Evolutionary conservation across 2,797 vertebrate species (phyloP), one percentile per base, ranked within the genome.

Genomic region (Capromys pilorides): DNA sequence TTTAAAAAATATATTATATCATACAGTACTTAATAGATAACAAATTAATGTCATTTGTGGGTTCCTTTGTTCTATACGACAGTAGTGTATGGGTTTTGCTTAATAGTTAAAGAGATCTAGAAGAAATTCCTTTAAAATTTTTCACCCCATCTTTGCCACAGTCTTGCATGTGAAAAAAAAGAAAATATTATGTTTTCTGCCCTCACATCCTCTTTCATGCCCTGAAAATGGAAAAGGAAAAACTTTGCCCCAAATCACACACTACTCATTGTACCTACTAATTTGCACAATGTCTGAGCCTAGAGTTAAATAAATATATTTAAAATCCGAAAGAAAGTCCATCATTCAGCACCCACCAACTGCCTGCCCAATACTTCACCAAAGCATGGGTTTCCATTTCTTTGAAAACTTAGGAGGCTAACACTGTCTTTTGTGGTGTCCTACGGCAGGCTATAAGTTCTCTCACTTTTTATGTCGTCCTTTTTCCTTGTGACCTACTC

Each of bases 251-350:
- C 57, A 96, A 92, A 96, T 96, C 77, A 92, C 69, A 92, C 12
- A 51, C 71, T 75, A 67, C 31, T 90, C 49, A 5, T 64, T 78
- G 22, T 1, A 88, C 73, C 93, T 92, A 90, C 73, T 86, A 95
- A 96, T 96, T 94, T 95, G n/a, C 83, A 54, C 33, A 93, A 61
- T 75, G 71, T n/a, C 45, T 82, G 54, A 71, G 57, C 66, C 54
- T 94, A 33, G 41, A 39, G 75, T 88, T 92, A 92, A 88, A 86
- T 71, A 90, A 95, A 92, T 79, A 93, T 19, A 45, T 61, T 33
- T 93, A 88, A 80, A 54, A 94, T 51, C 62, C 83, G 67, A 96
- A 96, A 95, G 81, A 69, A 93, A 96, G 84, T 81, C 88, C 49
- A 88, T 57, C 80, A 18, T 87, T 87, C 94, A 69, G 75, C 54